Conservation (phyloP, 2,797 vertebrate genomes). For the Zonotrichia albicollis region DNA sequence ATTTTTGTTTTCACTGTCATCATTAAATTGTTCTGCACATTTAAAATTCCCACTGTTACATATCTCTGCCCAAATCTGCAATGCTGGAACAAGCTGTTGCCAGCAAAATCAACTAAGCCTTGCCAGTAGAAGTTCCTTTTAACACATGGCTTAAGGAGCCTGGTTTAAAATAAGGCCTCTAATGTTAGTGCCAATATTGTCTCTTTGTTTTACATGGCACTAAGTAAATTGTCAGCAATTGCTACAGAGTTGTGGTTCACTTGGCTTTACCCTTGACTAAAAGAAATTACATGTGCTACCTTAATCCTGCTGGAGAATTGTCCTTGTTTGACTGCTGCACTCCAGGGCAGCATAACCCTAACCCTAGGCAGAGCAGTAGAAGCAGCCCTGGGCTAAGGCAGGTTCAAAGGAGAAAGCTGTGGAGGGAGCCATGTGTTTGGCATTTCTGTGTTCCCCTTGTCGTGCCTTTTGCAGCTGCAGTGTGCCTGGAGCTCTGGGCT, state of each 20-base stretch:
- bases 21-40: background rate
- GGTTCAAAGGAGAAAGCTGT: background rate
- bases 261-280: background rate
- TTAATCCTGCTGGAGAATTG: background rate
- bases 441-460: background rate
- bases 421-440: background rate
- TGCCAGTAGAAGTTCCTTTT: background rate
- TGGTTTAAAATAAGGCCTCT: background rate
- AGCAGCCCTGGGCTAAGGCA: background rate
- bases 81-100: background rate
- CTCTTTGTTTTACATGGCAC: background rate
- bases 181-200: background rate
- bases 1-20: background rate
- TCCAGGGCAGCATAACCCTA: background rate
- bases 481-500: background rate
- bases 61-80: background rate
- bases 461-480: background rate
- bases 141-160: background rate
- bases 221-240: background rate
- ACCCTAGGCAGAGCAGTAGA: background rate
- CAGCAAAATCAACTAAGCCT: background rate
- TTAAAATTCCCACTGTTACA: background rate
- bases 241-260: background rate
- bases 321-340: background rate
- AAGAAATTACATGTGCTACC: background rate